A percentile compares a stretch with the other conserved stretches of the same genome.
These are phyloP conservation scores for Styela plicata DNA, from an alignment of 23 tunicate genomes.

Conservation along the genomic window DNA sequence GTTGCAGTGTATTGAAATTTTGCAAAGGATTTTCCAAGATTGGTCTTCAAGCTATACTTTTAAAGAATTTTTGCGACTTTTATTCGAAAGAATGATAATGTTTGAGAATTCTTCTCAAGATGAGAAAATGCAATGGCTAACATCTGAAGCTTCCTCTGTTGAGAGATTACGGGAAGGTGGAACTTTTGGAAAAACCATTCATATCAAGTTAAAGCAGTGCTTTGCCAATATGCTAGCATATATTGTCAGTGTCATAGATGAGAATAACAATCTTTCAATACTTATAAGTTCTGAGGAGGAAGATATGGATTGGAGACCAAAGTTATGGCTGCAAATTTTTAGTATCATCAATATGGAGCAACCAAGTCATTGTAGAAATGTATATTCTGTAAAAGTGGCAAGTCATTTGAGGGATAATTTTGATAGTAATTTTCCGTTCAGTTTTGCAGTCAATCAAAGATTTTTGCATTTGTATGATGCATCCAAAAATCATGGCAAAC, in stretches of 20 bases:
- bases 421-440: not conserved
- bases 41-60: not conserved
- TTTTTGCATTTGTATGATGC: not conserved
- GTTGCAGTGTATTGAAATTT: constrained; percentile 41
- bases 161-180: constrained; percentile 58
- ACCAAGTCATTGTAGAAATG: not conserved
- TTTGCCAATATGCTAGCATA: constrained; percentile 36
- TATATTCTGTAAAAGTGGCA: not conserved
- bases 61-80: not conserved
- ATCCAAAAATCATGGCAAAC: not conserved
- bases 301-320: not conserved
- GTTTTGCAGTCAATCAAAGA: not conserved
- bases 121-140: constrained; percentile 19
- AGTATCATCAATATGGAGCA: not conserved
- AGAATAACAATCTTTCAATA: constrained; percentile 40
- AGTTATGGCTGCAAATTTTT: not conserved
- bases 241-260: constrained; percentile 31
- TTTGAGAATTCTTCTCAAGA: not conserved
- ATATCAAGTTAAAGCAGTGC: constrained; percentile 27
- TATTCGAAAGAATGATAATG: not conserved
- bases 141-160: constrained; percentile 48
- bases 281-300: not conserved
- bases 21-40: constrained; percentile 10
- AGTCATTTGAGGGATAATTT: not conserved
- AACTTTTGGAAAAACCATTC: constrained; percentile 40